Conservation (phyloP, 1,140 invertebrate species). For the Lepidurus apus region DNA sequence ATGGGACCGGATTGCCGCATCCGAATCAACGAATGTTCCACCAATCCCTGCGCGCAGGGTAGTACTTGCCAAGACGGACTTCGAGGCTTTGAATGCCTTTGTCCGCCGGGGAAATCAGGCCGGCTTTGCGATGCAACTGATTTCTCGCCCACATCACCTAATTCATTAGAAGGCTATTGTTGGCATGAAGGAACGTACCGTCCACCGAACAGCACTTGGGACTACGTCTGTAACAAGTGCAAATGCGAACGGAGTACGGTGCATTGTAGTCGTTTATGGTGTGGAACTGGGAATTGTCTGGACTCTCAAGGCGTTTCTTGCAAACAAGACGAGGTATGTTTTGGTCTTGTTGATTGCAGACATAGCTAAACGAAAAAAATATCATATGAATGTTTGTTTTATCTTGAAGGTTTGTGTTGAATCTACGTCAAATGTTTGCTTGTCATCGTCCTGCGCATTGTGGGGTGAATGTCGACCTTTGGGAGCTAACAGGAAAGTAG, state of each 20-base stretch:
- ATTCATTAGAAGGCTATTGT: slow-evolving; percentile 43
- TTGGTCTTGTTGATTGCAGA: not conserved
- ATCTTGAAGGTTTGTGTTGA: slow-evolving; percentile 64
- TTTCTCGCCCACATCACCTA: slow-evolving; percentile 39
- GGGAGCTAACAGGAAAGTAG: slow-evolving; percentile 64
- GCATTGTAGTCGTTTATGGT: slow-evolving; percentile 78
- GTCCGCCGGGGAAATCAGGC: slow-evolving; percentile 69
- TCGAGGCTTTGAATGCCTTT: slow-evolving; percentile 36
- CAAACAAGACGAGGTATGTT: slow-evolving; percentile 51
- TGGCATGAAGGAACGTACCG: slow-evolving; percentile 53
- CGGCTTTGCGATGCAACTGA: slow-evolving; percentile 84
- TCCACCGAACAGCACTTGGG: slow-evolving; percentile 55
- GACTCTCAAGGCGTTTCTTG: slow-evolving; percentile 49
- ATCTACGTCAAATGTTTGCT: slow-evolving; percentile 64
- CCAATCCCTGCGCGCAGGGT: slow-evolving; percentile 36
- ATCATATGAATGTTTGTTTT: not conserved
- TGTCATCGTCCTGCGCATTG: slow-evolving; percentile 66
- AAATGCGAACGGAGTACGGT: slow-evolving; percentile 65
- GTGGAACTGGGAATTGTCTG: slow-evolving; percentile 71
- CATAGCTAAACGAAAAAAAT: not conserved
- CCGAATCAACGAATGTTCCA: slow-evolving; percentile 47
- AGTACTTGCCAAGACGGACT: slow-evolving; percentile 37
- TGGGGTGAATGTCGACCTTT: slow-evolving; percentile 75
- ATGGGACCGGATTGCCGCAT: slow-evolving; percentile 72
- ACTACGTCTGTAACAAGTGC: slow-evolving; percentile 75